phyloP scores from a whole-genome alignment of 2,888 invertebrate species.

The Callimorpha dominula region DNA sequence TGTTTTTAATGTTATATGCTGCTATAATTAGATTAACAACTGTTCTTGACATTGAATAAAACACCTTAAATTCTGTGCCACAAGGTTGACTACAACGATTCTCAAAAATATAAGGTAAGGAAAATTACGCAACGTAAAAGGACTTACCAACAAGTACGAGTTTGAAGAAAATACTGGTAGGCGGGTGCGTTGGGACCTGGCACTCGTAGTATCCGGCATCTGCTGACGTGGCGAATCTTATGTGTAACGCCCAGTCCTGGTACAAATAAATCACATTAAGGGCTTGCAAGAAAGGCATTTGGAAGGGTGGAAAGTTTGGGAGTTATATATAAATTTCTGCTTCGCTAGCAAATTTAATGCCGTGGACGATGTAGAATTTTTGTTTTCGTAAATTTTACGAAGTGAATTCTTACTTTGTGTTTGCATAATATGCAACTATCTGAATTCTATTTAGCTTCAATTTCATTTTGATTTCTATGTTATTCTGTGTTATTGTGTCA shows the following conservation, averaged over 20 bases:
- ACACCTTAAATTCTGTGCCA: not conserved
- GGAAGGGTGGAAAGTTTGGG: conserved; percentile 14
- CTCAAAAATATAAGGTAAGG: not conserved
- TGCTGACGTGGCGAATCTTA: conserved; percentile 87
- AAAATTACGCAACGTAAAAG: conserved; percentile 5
- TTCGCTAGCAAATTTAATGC: conserved; percentile 1
- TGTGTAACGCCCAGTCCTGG: conserved; percentile 90
- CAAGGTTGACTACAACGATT: not conserved
- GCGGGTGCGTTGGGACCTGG: conserved; percentile 89
- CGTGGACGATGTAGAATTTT: not conserved
- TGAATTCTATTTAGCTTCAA: no score
- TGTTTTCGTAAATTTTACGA: not conserved
- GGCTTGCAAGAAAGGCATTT: conserved; percentile 23
- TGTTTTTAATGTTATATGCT: no score
- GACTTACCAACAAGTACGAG: conserved; percentile 89
- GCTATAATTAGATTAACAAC: not conserved
- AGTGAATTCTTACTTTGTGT: not conserved
- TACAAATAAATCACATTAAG: conserved; percentile 50
- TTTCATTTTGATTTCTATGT: no score
- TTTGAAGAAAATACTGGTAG: conserved; percentile 88
- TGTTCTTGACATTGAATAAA: not conserved
- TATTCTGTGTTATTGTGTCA: no score
- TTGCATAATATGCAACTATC: no score
- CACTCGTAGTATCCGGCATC: conserved; percentile 90
- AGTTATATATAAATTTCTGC: conserved; percentile 7